phyloP scores from a whole-genome alignment of 2,888 invertebrate species.

The Desoria tigrina region DNA sequence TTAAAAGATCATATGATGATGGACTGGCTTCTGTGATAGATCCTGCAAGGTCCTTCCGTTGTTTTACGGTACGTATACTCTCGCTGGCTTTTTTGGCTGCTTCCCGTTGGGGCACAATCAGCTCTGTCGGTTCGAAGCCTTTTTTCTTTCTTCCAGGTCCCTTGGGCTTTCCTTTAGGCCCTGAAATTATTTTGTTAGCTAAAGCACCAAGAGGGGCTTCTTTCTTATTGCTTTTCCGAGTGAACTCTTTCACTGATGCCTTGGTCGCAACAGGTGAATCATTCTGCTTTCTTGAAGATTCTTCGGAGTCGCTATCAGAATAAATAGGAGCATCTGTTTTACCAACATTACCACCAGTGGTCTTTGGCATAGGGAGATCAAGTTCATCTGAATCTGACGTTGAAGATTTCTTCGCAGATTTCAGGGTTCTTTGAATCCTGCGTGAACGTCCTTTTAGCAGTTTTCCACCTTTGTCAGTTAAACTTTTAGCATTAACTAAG shows the following conservation, averaged over 20 bases:
- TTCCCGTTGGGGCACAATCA: conserved; percentile 85
- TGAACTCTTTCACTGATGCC: conserved; percentile 40
- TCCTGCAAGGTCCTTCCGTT: conserved; percentile 59
- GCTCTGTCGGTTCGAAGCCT: conserved; percentile 66
- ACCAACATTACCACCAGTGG: conserved; percentile 16
- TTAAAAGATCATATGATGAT: not conserved
- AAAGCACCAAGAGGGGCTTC: conserved; percentile 44
- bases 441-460: conserved; percentile 12
- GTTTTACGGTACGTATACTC: conserved; percentile 68
- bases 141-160: conserved; percentile 57
- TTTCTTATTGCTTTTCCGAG: conserved; percentile 29
- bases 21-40: not conserved
- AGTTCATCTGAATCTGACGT: conserved; percentile 76
- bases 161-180: conserved; percentile 54
- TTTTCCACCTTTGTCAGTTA: conserved; percentile 56
- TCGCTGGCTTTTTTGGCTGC: conserved; percentile 89
- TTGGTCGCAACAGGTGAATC: conserved; percentile 22
- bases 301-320: conserved; percentile 75
- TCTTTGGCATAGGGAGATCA: conserved; percentile 33
- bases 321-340: conserved; percentile 61
- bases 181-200: conserved; percentile 20
- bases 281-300: conserved; percentile 11
- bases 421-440: conserved; percentile 12
- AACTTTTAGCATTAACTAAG: conserved; percentile 58
- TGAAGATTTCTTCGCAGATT: conserved; percentile 56